Conservation (phyloP, 1,140 invertebrate genomes). For the Sminthurides bifidus region DNA sequence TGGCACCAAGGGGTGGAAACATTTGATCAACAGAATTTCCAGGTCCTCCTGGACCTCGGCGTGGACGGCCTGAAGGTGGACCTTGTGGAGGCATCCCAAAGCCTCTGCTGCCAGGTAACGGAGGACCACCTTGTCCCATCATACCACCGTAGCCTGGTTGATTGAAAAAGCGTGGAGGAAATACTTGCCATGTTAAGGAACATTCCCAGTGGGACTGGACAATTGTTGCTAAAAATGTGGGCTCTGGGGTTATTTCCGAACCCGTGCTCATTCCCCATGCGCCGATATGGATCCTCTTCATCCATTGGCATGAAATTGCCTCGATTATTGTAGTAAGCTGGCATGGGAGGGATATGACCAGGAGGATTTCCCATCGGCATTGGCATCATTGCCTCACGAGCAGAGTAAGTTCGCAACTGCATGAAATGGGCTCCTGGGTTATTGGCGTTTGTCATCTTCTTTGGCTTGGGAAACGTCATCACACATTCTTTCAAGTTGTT, state of each 20-base stretch:
- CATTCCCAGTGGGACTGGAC: conserved; percentile 83
- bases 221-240: conserved; percentile 8
- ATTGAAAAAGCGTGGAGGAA: conserved; percentile 73
- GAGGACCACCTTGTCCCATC: neutral
- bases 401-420: conserved; percentile 89
- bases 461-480: conserved; percentile 95
- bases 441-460: conserved; percentile 80
- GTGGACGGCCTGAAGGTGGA: neutral
- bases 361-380: conserved; percentile 47
- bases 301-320: neutral
- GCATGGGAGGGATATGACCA: conserved; percentile 30
- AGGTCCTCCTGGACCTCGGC: conserved; percentile 2
- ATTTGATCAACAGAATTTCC: conserved; percentile 12
- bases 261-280: conserved; percentile 8
- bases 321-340: conserved; percentile 21
- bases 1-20: conserved; percentile 12
- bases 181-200: conserved; percentile 86
- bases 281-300: neutral
- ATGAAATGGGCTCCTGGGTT: conserved; percentile 96
- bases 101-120: neutral
- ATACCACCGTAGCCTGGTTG: conserved; percentile 46
- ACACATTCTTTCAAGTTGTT: conserved; percentile 84
- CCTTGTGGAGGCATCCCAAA: neutral
- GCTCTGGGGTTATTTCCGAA: conserved; percentile 6
- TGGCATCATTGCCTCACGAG: conserved; percentile 76